Evolutionary conservation across 2,888 invertebrate genomes (phyloP).

Genomic region (Xestoiulus laeticollis): DNA sequence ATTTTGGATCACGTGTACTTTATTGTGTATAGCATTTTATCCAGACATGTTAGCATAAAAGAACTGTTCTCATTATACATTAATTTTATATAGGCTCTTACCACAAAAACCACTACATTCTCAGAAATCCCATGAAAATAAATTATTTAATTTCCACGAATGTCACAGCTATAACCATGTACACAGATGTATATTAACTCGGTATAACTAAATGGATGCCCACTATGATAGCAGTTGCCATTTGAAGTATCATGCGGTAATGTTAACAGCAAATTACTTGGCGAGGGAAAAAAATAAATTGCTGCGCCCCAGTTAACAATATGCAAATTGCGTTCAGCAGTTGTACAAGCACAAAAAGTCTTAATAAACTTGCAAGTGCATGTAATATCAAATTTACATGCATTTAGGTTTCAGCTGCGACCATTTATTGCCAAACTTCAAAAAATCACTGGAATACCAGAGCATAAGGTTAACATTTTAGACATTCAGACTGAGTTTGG

Average conservation of each 20-base stretch:
- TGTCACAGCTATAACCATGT: background rate
- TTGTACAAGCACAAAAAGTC: background rate
- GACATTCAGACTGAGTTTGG: background rate
- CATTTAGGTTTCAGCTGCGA: constrained; percentile 4
- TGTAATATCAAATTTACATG: background rate
- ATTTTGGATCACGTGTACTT: no score
- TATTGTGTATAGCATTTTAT: no score
- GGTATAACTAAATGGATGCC: no score
- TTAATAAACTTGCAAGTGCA: background rate
- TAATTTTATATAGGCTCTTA: background rate
- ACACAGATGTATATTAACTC: background rate
- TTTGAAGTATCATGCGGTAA: no score
- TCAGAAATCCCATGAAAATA: background rate
- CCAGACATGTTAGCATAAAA: no score
- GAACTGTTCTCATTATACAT: no score
- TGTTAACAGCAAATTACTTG: background rate
- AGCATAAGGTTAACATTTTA: background rate
- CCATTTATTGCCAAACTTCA: background rate
- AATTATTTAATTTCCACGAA: background rate
- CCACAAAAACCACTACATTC: background rate
- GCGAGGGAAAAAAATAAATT: background rate
- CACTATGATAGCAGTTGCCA: no score
- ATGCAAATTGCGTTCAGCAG: background rate
- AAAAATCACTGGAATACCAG: background rate
- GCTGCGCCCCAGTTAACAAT: background rate